A percentile compares a stretch with the other conserved stretches of the same genome.
These are phyloP conservation scores for Lasioglossum calceatum DNA, from an alignment of 2,888 invertebrate species.

Conservation along the genomic window DNA sequence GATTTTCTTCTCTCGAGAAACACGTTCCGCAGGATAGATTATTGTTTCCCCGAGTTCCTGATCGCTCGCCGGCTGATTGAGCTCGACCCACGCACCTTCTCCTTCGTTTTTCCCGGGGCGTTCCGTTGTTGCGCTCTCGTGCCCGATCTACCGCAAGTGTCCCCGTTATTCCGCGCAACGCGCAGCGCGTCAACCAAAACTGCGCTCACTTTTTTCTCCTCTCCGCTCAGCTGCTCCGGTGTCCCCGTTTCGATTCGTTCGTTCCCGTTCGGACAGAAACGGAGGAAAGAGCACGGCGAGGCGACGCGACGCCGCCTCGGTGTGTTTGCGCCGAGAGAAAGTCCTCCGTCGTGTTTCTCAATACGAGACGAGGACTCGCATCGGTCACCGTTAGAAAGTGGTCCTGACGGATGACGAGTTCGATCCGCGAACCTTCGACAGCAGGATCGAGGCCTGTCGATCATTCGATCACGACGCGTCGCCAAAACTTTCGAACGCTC, in stretches of 20 bases:
- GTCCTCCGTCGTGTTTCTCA: slow-evolving; percentile 56
- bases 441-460: background rate
- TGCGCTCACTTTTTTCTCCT: slow-evolving; percentile 9
- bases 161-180: slow-evolving; percentile 40
- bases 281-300: background rate
- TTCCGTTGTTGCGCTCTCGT: slow-evolving; percentile 17
- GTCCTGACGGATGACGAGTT: slow-evolving; percentile 39
- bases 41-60: slow-evolving; percentile 44
- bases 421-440: slow-evolving; percentile 22
- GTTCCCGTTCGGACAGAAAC: background rate
- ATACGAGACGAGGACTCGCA: slow-evolving; percentile 46
- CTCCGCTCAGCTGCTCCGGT: background rate
- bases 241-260: slow-evolving; percentile 11
- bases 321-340: slow-evolving; percentile 64
- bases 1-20: background rate
- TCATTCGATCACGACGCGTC: background rate
- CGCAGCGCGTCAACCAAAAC: slow-evolving; percentile 12
- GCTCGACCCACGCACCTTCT: slow-evolving; percentile 53
- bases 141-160: slow-evolving; percentile 45
- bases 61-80: slow-evolving; percentile 49
- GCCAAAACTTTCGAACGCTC: background rate
- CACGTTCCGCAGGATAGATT: slow-evolving; percentile 3
- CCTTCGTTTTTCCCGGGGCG: background rate
- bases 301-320: background rate
- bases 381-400: slow-evolving; percentile 35